Evolutionary conservation across 1,140 invertebrate species (phyloP).

Genomic region (Drosophila tropicalis): DNA sequence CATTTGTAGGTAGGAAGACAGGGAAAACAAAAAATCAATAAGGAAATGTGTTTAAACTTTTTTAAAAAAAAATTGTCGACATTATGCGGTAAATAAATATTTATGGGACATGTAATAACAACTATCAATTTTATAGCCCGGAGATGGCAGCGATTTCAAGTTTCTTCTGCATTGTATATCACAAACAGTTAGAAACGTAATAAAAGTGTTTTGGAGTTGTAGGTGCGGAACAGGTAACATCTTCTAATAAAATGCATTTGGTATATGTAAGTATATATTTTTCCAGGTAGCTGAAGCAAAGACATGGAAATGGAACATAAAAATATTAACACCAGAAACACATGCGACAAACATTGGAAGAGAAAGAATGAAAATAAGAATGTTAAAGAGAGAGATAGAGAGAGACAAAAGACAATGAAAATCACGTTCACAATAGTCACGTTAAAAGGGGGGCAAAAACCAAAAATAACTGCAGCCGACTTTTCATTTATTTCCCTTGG

Average conservation of each 20-base stretch:
- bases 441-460: conserved; percentile 41
- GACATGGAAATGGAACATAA: conserved; percentile 35
- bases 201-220: background rate
- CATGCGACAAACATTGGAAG: conserved; percentile 19
- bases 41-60: conserved; percentile 9
- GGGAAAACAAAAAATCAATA: conserved; percentile 1
- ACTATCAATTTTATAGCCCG: conserved; percentile 14
- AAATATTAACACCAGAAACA: conserved; percentile 66
- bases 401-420: conserved; percentile 21
- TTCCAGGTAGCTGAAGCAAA: conserved; percentile 28
- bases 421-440: conserved; percentile 58
- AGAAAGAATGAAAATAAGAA: background rate
- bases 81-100: conserved; percentile 64
- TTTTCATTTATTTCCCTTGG: conserved; percentile 31
- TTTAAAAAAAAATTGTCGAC: conserved; percentile 39
- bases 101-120: conserved; percentile 41
- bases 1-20: no score
- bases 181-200: background rate
- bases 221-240: background rate
- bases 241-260: conserved; percentile 40
- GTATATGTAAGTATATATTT: background rate
- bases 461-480: conserved; percentile 41
- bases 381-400: background rate
- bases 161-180: background rate
- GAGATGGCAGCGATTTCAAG: conserved; percentile 8